Base-by-base conservation (phyloP, 2,888 invertebrate species). In the Caenorhabditis japonica region DNA sequence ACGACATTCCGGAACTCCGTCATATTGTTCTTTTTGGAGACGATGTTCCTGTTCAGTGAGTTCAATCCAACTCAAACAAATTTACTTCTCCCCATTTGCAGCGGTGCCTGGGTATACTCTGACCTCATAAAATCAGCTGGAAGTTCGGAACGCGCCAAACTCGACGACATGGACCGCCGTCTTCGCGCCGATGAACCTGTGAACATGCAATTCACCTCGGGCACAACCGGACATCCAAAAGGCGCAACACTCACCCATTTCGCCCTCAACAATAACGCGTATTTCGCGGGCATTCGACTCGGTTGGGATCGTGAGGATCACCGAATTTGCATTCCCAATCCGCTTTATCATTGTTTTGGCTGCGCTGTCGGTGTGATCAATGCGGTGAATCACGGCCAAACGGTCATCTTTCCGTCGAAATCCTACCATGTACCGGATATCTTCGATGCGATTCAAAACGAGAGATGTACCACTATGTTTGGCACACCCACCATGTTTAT, bases 151-250 rank as follows among this genome's bases (percentile, higher is more conserved):
- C 71, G 84, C 12, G 66, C 79, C 25, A 66, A 78, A n/a, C 81
- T 90, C 19, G 78, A 86, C n/a, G 84, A 89, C 38, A 84, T 90
- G 64, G 92, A 92, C 84, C 79, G 88, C 0, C 79, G 87, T 0
- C 90, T 93, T 12, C 90, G 91, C 39, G 91, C 92, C 41, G 92
- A 92, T 86, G 91, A 91, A 34, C 90, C 92, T 0, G 92, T 91
- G 80, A 93, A 92, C 86, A 92, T 94, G 78, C 90, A 84, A 70
- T 83, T 81, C 77, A 84, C 84, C 19, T 76, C 91, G 91, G 93
- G 93, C 15, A 93, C 93, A 0, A 93, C 94, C 0, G 92, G 92
- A 12, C 87, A 88, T 39, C 93, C 94, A 0, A 94, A 94, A 88
- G 94, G 92, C 39, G 90, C 88, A 13, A 83, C 84, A 7, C 80